Conservation (phyloP, 2,113 vertebrate species). For the Acrocephalus arundinaceus region DNA sequence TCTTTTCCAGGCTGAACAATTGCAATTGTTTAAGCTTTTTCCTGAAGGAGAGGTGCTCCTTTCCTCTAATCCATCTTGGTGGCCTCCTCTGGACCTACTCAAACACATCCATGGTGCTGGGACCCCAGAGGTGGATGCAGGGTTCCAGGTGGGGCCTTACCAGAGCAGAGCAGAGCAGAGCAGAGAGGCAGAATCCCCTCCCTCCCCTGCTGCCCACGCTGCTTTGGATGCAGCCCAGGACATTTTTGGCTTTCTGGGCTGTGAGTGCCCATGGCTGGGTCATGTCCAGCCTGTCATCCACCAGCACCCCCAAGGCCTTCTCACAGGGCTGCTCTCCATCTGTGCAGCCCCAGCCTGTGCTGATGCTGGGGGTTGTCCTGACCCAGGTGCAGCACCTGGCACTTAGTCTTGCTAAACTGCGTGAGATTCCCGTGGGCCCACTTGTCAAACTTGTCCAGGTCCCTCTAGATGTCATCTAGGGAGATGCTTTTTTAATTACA, state of each 20-base stretch:
- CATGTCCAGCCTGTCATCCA: background rate
- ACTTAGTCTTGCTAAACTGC: background rate
- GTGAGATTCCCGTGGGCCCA: background rate
- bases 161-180: background rate
- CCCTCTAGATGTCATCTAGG: background rate
- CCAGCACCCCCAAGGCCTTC: background rate
- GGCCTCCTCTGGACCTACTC: background rate
- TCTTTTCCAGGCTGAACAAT: background rate
- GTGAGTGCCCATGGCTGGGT: background rate
- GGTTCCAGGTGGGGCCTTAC: background rate
- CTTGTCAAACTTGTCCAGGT: background rate
- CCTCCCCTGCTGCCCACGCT: background rate
- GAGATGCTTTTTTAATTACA: background rate
- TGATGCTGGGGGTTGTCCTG: fast-evolving
- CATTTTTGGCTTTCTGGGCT: background rate
- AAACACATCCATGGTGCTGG: background rate
- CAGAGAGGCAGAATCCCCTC: background rate
- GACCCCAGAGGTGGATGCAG: background rate
- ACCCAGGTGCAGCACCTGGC: background rate
- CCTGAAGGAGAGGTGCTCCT: background rate
- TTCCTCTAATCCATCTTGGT: background rate
- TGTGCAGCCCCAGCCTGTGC: too few species aligned
- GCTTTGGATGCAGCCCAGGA: background rate
- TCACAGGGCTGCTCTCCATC: background rate
- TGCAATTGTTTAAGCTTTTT: background rate